Evolutionary conservation across 2,888 invertebrate genomes (phyloP).

Genomic region (Proisotoma minuta): DNA sequence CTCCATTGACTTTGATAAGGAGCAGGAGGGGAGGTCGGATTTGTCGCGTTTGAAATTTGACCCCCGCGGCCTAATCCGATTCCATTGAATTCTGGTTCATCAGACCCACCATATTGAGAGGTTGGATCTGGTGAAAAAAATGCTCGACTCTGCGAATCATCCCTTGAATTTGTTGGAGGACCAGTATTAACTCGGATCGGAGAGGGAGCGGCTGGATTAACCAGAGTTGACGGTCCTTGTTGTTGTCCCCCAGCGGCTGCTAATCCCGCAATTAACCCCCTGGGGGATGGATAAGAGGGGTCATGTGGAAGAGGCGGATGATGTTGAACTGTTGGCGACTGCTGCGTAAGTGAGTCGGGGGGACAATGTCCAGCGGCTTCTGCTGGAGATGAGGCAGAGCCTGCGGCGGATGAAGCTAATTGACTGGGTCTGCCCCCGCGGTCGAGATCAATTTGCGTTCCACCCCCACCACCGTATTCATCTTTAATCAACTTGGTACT

Average conservation of each 20-base stretch:
- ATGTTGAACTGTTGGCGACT: conserved; percentile 63
- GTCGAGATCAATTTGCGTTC: neutral
- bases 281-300: conserved; percentile 13
- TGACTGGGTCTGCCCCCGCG: neutral
- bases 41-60: neutral
- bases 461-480: conserved; percentile 65
- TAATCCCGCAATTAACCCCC: too few relatives aligned
- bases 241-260: neutral
- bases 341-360: conserved; percentile 13
- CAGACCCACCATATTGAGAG: neutral
- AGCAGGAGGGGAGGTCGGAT: too few relatives aligned
- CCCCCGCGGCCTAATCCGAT: neutral
- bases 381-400: neutral
- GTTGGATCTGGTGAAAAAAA: too few relatives aligned
- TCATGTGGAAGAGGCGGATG: conserved; percentile 56
- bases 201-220: neutral
- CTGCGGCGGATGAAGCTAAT: neutral
- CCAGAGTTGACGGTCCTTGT: neutral
- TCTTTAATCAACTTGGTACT: conserved; percentile 87
- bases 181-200: too few relatives aligned
- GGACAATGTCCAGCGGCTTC: neutral
- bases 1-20: too few relatives aligned
- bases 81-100: neutral
- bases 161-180: too few relatives aligned
- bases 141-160: too few relatives aligned